Base-by-base conservation (phyloP, 1,140 invertebrate species). In the Ostrea denselamellosa region DNA sequence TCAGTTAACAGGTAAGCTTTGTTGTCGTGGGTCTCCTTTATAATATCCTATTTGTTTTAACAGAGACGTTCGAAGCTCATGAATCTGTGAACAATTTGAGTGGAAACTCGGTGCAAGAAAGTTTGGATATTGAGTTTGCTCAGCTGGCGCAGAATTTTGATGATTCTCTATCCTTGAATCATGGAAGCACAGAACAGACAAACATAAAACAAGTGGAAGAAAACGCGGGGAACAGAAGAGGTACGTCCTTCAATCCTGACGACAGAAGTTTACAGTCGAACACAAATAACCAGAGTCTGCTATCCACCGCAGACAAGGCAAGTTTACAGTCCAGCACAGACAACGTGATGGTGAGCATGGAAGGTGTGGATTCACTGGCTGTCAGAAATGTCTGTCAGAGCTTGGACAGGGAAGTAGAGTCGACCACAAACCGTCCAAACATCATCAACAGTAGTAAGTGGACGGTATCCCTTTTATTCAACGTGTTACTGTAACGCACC, bases 401-500 rank as follows among this genome's bases (percentile, higher is more conserved):
- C 8, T 51, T 83, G 82, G 82, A 83, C 17, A 83, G 82, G 52
- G 82, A 83, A 19, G 82, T 83, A 19, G 82, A 83, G 19, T 83
- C 82, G 12, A 19, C 82, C 17, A 34, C 51, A 22, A 22, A 19
- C 19, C 19, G 44, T 52, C 82, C 82, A 52, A 83, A 83, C 51
- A 83, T 83, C 12, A 54, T 83, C 22, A 54, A 34, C 19, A 54
- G 53, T 52, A 25, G 82, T 83, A 52, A 19, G 82, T 22, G 25
- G 0, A 19, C 14, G 7, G 14, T n/a, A 62, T 62, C 7, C 12
- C n/a, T 17, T 62, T 62, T 5, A 1, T 44, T 44, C 34, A 44
- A 44, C 5, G 34, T 44, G 34, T 44, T 5, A 44, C 1, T 44
- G 34, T 44, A 44, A 44, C 34, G 34, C 5, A 44, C 34, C 5